A percentile compares a stretch with the other conserved stretches of the same genome.
Conservation (phyloP, 1,140 invertebrate genomes). For the Batillaria attramentaria region DNA sequence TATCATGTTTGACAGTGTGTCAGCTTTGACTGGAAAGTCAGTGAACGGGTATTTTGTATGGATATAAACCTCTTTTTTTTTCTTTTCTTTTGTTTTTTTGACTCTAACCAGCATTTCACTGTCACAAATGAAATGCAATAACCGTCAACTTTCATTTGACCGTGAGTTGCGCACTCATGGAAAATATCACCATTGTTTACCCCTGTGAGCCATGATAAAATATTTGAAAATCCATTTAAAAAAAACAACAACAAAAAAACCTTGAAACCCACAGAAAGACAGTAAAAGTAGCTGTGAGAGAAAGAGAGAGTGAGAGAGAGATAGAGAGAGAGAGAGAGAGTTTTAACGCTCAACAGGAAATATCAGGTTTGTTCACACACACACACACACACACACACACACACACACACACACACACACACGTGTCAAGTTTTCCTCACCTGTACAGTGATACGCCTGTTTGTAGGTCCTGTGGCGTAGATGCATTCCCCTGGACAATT, state of each 20-base stretch:
- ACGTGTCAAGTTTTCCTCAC: slow-evolving; percentile 32
- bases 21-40: background rate
- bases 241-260: background rate
- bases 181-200: too few species aligned
- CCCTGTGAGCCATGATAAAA: too few species aligned
- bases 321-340: slow-evolving; percentile 21
- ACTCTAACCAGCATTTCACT: too few species aligned
- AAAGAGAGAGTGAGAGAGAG: background rate
- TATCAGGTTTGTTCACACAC: background rate
- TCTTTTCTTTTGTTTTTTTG: too few species aligned
- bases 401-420: background rate
- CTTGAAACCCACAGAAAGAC: background rate
- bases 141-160: too few species aligned
- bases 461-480: slow-evolving; percentile 54
- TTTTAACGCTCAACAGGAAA: background rate
- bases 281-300: background rate
- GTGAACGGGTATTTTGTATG: too few species aligned
- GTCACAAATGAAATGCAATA: too few species aligned
- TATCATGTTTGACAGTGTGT: background rate
- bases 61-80: too few species aligned
- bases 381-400: background rate
- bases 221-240: background rate
- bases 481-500: slow-evolving; percentile 60
- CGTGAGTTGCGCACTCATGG: background rate
- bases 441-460: slow-evolving; percentile 52